These are phyloP conservation scores for Drosophila emarginata DNA, from an alignment of 2,888 invertebrate species.

Conservation along the genomic window DNA sequence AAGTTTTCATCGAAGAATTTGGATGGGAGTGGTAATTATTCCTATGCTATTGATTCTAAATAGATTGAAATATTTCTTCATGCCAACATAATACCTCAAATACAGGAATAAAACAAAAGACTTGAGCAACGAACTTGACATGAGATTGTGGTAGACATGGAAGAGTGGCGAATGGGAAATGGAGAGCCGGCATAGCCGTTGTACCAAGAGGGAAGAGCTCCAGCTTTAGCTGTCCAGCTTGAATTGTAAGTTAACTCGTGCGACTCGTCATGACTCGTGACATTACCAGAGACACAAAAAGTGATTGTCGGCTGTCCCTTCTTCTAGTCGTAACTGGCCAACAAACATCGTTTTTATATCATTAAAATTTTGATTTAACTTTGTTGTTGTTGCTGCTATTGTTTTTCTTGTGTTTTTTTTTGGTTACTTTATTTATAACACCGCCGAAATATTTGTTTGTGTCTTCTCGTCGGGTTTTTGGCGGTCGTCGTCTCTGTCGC, in stretches of 20 bases:
- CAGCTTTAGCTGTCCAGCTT: background rate
- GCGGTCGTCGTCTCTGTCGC: constrained; percentile 52
- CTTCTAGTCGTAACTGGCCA: constrained; percentile 33
- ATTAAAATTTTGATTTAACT: constrained; percentile 70
- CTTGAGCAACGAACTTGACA: constrained; percentile 3
- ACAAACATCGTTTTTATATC: constrained; percentile 45
- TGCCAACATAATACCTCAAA: background rate
- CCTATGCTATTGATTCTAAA: background rate
- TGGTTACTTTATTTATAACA: constrained; percentile 66
- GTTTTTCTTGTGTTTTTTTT: constrained; percentile 41
- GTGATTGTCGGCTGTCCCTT: constrained; percentile 45
- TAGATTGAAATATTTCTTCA: background rate
- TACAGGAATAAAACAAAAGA: constrained; percentile 10
- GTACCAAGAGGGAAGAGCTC: background rate
- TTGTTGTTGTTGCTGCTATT: constrained; percentile 28
- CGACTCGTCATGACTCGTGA: constrained; percentile 54
- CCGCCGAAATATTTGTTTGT: constrained; percentile 43
- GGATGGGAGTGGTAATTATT: background rate
- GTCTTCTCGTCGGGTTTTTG: constrained; percentile 70
- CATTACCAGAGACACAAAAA: constrained; percentile 41
- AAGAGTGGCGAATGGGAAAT: background rate
- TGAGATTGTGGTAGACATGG: background rate
- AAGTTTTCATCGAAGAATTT: background rate
- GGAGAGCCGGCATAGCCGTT: background rate
- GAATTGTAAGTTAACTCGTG: constrained; percentile 13